Evolutionary conservation across 1,140 invertebrate genomes (phyloP).

Genomic region (Trissolcus basalis): DNA sequence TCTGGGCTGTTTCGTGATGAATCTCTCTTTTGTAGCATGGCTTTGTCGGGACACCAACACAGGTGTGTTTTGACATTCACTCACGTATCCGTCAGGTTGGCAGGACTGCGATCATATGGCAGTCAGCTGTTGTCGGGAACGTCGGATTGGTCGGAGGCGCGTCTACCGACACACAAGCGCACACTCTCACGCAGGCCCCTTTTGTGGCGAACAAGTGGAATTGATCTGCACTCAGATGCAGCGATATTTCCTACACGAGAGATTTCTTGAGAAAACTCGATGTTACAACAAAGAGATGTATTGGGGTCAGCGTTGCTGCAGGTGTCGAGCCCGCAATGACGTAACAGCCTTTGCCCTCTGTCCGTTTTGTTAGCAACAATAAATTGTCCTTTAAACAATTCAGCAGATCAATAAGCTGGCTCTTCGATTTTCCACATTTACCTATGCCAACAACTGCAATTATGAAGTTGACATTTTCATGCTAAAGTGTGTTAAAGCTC

Average conservation of each 20-base stretch:
- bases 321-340: conserved; percentile 8
- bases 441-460: no score
- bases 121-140: conserved; percentile 64
- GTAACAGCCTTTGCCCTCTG: not conserved
- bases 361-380: no score
- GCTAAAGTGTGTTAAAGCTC: no score
- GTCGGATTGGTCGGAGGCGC: conserved; percentile 26
- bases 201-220: conserved; percentile 26
- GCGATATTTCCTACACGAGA: not conserved
- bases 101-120: conserved; percentile 65
- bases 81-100: conserved; percentile 42
- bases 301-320: not conserved
- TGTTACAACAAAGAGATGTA: not conserved
- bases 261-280: not conserved
- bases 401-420: conserved; percentile 14
- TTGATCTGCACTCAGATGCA: conserved; percentile 22
- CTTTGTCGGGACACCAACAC: conserved; percentile 38
- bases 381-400: conserved; percentile 5
- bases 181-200: not conserved
- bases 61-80: conserved; percentile 50
- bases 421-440: not conserved
- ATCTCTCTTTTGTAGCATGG: conserved; percentile 16
- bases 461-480: no score
- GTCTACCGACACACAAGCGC: conserved; percentile 6
- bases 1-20: conserved; percentile 1